Evolutionary conservation across 2,888 invertebrate genomes (phyloP).

Genomic region (Lapara coniferarum): DNA sequence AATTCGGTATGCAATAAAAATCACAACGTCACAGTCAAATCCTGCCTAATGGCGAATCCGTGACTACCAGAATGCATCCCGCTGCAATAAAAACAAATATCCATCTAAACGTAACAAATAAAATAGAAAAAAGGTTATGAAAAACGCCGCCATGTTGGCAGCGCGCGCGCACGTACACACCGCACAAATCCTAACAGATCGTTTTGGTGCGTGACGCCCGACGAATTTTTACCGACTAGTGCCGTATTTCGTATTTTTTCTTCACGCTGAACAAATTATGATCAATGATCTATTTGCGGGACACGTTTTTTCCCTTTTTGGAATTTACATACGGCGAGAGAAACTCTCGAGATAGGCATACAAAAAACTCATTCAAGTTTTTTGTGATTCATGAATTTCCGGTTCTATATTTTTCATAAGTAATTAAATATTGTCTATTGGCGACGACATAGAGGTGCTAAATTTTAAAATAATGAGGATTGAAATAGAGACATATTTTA

Average conservation of each 20-base stretch:
- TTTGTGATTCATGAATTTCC: not conserved
- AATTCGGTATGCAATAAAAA: conserved; percentile 45
- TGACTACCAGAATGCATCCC: conserved; percentile 73
- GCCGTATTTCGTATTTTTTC: conserved; percentile 43
- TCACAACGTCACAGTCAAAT: conserved; percentile 45
- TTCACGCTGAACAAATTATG: conserved; percentile 48
- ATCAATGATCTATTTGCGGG: conserved; percentile 54
- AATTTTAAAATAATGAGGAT: too few relatives aligned
- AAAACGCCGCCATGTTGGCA: conserved; percentile 58
- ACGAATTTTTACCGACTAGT: conserved; percentile 47
- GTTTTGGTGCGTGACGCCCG: conserved; percentile 77
- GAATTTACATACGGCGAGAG: conserved; percentile 17
- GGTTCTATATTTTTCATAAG: not conserved
- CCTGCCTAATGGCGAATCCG: conserved; percentile 73
- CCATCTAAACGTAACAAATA: conserved; percentile 73
- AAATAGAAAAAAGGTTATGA: conserved; percentile 57
- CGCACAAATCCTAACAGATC: conserved; percentile 77
- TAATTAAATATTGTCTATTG: too few relatives aligned
- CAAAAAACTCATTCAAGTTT: conserved; percentile 7
- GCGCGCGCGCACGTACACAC: conserved; percentile 65
- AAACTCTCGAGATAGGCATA: too few relatives aligned
- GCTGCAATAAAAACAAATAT: conserved; percentile 80
- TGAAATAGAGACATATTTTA: too few relatives aligned
- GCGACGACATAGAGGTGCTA: too few relatives aligned
- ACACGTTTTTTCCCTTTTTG: conserved; percentile 24